Percentiles rank a stretch among this genome's conserved stretches.
phyloP scores from a whole-genome alignment of 1,140 invertebrate genomes.

The Bilobella aurantiaca region DNA sequence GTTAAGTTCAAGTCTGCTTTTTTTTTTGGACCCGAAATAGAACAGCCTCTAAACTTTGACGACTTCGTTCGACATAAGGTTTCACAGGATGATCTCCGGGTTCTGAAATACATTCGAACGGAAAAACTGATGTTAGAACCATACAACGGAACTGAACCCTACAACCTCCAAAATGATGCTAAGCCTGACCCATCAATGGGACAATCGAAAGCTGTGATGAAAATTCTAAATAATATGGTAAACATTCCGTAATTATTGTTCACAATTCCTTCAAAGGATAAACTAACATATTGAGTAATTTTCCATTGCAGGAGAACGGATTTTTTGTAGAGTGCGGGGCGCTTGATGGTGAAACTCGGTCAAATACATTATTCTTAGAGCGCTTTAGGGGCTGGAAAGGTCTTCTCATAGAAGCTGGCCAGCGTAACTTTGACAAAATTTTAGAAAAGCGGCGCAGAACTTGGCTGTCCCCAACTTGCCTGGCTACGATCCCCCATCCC shows the following conservation, averaged over 20 bases:
- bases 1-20: too few relatives aligned
- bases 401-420: background rate
- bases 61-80: conserved; percentile 23
- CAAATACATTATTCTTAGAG: conserved; percentile 31
- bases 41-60: too few relatives aligned
- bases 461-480: background rate
- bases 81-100: conserved; percentile 27
- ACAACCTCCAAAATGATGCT: conserved; percentile 21
- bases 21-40: too few relatives aligned
- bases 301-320: conserved; percentile 32
- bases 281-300: background rate
- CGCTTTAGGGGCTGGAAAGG: conserved; percentile 22
- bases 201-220: conserved; percentile 27
- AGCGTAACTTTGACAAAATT: background rate
- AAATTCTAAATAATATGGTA: conserved; percentile 30
- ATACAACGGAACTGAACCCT: conserved; percentile 11
- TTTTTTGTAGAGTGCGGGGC: conserved; percentile 37
- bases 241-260: background rate
- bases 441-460: background rate
- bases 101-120: conserved; percentile 21
- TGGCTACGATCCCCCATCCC: background rate
- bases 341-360: conserved; percentile 36
- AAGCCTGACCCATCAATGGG: conserved; percentile 30
- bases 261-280: background rate
- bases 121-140: conserved; percentile 20